Percentiles rank a stretch among this genome's conserved stretches.
These are phyloP conservation scores for Zaprionus inermis DNA, from an alignment of 1,140 invertebrate genomes.

Conservation along the genomic window DNA sequence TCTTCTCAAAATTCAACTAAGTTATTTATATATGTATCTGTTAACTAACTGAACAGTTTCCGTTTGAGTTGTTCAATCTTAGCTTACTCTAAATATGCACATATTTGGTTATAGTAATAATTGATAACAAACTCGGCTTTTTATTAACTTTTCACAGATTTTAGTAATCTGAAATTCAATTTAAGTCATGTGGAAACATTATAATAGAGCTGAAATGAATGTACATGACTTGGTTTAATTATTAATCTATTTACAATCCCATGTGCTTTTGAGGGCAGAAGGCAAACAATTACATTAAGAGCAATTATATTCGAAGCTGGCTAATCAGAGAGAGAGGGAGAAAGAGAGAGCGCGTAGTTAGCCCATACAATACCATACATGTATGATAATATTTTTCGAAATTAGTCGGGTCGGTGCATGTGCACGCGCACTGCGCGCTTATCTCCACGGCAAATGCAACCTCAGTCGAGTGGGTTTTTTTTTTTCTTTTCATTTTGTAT, in stretches of 20 bases:
- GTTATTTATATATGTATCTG: neutral
- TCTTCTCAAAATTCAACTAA: neutral
- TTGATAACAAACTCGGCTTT: neutral
- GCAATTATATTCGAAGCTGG: neutral
- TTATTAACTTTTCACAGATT: neutral
- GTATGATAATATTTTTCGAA: conserved; percentile 3
- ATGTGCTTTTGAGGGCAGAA: neutral
- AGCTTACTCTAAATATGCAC: too few relatives aligned
- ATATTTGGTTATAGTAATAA: too few relatives aligned
- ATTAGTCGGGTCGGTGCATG: conserved; percentile 23
- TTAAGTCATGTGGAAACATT: neutral
- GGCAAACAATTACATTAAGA: neutral
- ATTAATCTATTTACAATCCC: neutral
- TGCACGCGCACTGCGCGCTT: conserved; percentile 13
- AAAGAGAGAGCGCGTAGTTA: neutral
- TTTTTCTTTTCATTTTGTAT: conserved; percentile 42
- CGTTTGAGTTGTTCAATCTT: neutral
- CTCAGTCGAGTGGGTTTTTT: conserved; percentile 38
- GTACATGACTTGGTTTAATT: neutral
- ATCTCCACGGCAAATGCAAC: conserved; percentile 25
- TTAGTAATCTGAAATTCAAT: neutral
- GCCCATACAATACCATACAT: neutral
- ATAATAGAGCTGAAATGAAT: neutral
- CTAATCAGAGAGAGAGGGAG: neutral
- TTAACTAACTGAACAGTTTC: neutral